These are phyloP conservation scores for Erethizon dorsatum DNA, from an alignment of 2,797 vertebrate genomes.

Conservation along the genomic window DNA sequence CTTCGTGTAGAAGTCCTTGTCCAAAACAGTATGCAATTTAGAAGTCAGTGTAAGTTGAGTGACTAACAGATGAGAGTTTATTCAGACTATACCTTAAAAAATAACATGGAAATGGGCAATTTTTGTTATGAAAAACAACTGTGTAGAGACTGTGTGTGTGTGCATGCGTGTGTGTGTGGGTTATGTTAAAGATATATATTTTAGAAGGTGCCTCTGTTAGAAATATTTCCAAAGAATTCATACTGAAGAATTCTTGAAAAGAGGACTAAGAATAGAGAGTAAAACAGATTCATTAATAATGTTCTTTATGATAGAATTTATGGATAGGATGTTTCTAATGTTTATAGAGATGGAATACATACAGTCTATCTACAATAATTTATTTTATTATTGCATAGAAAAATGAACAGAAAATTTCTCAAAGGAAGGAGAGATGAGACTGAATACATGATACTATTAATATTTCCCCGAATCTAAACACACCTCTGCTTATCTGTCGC, in stretches of 20 bases:
- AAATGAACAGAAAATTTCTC: conserved; percentile 3
- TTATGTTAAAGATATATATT: background rate
- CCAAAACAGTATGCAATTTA: background rate
- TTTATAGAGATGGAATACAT: background rate
- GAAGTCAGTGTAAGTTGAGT: background rate
- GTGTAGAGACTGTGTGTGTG: background rate
- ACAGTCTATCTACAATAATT: background rate
- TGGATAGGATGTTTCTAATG: background rate
- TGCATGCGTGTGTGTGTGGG: background rate
- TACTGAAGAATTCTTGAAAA: conserved; percentile 32
- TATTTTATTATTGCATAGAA: conserved; percentile 20
- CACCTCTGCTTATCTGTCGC: background rate
- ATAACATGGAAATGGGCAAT: background rate
- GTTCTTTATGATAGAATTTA: background rate
- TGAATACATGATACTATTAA: background rate
- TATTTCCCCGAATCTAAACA: background rate
- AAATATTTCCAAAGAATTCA: conserved; percentile 1
- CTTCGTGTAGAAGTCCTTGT: conserved; percentile 40
- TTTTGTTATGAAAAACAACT: background rate
- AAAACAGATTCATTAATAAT: background rate
- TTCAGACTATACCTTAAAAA: conserved; percentile 21
- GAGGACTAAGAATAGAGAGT: background rate
- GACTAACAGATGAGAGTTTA: background rate
- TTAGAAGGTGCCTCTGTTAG: background rate
- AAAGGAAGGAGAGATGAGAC: background rate